Evolutionary conservation across 1,140 invertebrate genomes (phyloP).

Genomic region (Manduca sexta): DNA sequence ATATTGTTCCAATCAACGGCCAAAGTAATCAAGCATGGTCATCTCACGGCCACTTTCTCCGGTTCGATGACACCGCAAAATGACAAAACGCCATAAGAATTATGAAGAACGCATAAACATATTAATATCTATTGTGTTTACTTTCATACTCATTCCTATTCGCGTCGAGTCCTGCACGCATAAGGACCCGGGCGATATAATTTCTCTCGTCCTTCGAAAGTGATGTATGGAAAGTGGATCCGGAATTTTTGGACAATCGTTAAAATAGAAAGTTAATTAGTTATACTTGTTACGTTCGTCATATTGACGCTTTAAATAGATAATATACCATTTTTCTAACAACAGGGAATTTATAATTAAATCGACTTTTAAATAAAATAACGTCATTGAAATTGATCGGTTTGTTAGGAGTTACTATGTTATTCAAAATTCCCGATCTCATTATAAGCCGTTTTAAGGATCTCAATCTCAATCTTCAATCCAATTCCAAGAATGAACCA

Average conservation of each 20-base stretch:
- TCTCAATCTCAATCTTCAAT: no score
- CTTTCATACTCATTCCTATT: constrained; percentile 61
- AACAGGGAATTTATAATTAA: no score
- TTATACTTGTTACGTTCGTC: constrained; percentile 16
- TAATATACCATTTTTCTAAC: no score
- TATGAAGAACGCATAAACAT: constrained; percentile 27
- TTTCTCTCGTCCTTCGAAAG: constrained; percentile 68
- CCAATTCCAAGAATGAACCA: no score
- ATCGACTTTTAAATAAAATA: no score
- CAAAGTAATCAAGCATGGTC: neutral
- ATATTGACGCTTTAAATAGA: neutral
- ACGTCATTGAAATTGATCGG: no score
- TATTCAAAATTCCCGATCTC: no score
- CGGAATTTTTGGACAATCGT: constrained; percentile 62
- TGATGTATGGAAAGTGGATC: constrained; percentile 59
- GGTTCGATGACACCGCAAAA: neutral
- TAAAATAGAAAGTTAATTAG: constrained; percentile 66
- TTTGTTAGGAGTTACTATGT: no score
- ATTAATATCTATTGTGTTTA: constrained; percentile 58
- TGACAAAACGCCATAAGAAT: no score
- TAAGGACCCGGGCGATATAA: constrained; percentile 52
- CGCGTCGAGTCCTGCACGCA: constrained; percentile 29
- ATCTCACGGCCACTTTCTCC: constrained; percentile 3
- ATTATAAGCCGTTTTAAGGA: no score
- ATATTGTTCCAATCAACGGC: no score